A percentile compares a stretch with the other conserved stretches of the same genome.
phyloP scores from a whole-genome alignment of 1,140 invertebrate genomes.

The Chrysopa pallens region DNA sequence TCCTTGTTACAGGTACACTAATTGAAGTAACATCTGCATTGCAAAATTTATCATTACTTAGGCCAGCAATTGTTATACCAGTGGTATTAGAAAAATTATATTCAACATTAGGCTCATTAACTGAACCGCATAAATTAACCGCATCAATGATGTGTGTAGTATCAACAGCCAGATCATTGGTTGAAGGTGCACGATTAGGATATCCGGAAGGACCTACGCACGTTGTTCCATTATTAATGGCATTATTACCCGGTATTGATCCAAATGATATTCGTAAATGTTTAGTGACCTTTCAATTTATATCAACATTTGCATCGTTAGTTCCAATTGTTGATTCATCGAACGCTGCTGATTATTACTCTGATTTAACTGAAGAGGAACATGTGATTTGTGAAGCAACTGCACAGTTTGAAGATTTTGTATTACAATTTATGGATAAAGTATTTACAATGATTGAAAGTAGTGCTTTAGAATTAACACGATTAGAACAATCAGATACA shows the following conservation, averaged over 20 bases:
- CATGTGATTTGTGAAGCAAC: constrained; percentile 58
- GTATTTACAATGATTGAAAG: constrained; percentile 58
- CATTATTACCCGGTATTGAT: constrained; percentile 73
- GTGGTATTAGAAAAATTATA: constrained; percentile 63
- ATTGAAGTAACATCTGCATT: constrained; percentile 45
- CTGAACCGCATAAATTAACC: constrained; percentile 72
- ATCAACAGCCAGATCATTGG: constrained; percentile 47
- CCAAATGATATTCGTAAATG: constrained; percentile 78
- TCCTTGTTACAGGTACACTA: no score
- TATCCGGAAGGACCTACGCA: constrained; percentile 63
- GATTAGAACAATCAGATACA: constrained; percentile 40
- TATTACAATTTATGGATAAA: constrained; percentile 69
- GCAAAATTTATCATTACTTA: constrained; percentile 54
- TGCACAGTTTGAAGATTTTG: constrained; percentile 73
- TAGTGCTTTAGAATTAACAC: constrained; percentile 42
- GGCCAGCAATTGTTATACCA: constrained; percentile 71
- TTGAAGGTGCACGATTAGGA: constrained; percentile 37
- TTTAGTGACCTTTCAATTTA: constrained; percentile 59
- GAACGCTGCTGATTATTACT: constrained; percentile 37
- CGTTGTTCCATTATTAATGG: constrained; percentile 62
- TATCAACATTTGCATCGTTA: constrained; percentile 53
- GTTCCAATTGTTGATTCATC: constrained; percentile 76
- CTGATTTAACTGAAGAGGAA: constrained; percentile 60
- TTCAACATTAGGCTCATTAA: constrained; percentile 62
- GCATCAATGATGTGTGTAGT: constrained; percentile 60